Percentiles rank a stretch among this genome's conserved stretches.
Conservation (phyloP, 2,113 vertebrate species). For the Pterocles gutturalis region DNA sequence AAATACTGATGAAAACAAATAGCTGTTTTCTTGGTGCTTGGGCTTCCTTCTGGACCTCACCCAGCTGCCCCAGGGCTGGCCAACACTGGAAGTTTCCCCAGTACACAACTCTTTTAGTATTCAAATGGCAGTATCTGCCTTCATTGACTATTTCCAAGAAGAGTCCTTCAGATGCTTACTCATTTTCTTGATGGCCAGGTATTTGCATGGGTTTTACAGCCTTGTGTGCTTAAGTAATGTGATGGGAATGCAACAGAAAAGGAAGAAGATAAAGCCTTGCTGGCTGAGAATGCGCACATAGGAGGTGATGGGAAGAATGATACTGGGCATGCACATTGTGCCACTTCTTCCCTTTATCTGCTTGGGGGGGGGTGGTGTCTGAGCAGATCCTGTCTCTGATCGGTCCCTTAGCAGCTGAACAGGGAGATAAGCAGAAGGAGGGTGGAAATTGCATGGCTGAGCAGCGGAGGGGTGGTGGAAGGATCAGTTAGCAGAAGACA, state of each 20-base stretch:
- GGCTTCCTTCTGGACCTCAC: background rate
- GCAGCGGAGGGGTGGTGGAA: background rate
- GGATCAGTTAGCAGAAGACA: background rate
- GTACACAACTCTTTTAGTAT: background rate
- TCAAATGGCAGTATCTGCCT: background rate
- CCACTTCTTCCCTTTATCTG: background rate
- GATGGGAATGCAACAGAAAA: background rate
- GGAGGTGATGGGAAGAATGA: background rate
- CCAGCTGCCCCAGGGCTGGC: background rate
- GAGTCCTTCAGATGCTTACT: conserved; percentile 1
- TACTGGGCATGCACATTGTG: background rate
- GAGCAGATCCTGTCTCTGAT: background rate
- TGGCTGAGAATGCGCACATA: background rate
- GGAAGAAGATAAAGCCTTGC: background rate
- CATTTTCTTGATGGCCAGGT: background rate
- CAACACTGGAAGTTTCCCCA: background rate
- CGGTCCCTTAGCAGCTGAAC: background rate
- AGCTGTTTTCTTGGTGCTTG: background rate
- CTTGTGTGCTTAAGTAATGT: background rate
- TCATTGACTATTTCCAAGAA: background rate
- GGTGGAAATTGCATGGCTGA: background rate
- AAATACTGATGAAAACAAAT: background rate
- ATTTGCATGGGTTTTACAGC: conserved; percentile 13
- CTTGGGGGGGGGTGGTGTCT: background rate
- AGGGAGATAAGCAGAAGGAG: background rate